A percentile compares a stretch with the other conserved stretches of the same genome.
phyloP scores from a whole-genome alignment of 2,888 invertebrate species.

The Electrophaes corylata region DNA sequence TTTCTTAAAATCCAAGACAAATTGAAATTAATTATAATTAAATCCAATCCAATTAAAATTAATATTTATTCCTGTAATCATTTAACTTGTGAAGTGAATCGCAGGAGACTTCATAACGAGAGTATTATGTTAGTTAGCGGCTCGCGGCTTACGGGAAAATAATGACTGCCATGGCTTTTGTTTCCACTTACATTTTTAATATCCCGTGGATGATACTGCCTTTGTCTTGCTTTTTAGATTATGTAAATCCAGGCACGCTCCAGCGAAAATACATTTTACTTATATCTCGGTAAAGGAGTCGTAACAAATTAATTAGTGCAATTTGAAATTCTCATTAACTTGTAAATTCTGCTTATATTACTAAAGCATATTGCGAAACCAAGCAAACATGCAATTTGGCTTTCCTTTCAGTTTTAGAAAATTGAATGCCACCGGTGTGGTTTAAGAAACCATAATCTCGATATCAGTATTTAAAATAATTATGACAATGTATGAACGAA shows the following conservation, averaged over 20 bases:
- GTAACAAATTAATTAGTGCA: constrained; percentile 17
- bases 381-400: neutral
- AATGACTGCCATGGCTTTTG: constrained; percentile 46
- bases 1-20: neutral
- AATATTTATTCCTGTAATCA: constrained; percentile 22
- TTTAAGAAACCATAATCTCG: neutral
- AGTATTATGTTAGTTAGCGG: constrained; percentile 33
- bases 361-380: neutral
- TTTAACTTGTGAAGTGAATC: constrained; percentile 11
- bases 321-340: constrained; percentile 8
- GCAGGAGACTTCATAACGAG: constrained; percentile 30
- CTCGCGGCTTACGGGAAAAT: constrained; percentile 31
- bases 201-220: constrained; percentile 40
- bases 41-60: constrained; percentile 20
- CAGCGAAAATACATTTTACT: constrained; percentile 14
- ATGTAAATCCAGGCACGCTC: constrained; percentile 29
- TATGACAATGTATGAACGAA: neutral
- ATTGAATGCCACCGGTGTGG: neutral
- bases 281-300: constrained; percentile 3
- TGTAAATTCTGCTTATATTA: constrained; percentile 2
- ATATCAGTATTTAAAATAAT: neutral
- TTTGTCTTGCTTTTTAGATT: constrained; percentile 42
- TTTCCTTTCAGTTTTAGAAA: neutral
- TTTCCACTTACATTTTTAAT: constrained; percentile 53
- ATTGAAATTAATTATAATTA: constrained; percentile 13